These are phyloP conservation scores for Brachionus angularis DNA, from an alignment of 1,140 invertebrate genomes.

Conservation along the genomic window DNA sequence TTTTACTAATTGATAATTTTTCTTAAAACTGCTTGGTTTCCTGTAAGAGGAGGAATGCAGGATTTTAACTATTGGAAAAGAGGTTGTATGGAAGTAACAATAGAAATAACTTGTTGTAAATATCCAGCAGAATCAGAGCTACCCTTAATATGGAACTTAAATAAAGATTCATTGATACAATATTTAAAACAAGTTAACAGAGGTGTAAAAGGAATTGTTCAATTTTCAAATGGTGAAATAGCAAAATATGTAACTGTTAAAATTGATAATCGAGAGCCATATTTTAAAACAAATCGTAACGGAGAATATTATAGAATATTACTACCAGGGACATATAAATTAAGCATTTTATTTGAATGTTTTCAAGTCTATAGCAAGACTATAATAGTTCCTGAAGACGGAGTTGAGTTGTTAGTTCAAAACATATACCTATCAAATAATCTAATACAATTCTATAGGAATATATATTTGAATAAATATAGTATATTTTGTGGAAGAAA, in stretches of 20 bases:
- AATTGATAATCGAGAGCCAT: slow-evolving; percentile 20
- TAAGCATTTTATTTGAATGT: no score
- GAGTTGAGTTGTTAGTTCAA: no score
- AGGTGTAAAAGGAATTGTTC: slow-evolving; percentile 21
- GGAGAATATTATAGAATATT: slow-evolving; percentile 42
- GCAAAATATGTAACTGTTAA: slow-evolving; percentile 1
- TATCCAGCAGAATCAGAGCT: slow-evolving; percentile 64
- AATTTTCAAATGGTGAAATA: slow-evolving; percentile 21
- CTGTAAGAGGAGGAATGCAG: slow-evolving; percentile 75
- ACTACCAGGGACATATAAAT: no score
- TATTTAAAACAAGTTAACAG: slow-evolving; percentile 14
- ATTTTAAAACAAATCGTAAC: slow-evolving; percentile 10
- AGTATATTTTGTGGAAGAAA: no score
- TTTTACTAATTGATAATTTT: not conserved
- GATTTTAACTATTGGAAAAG: slow-evolving; percentile 97
- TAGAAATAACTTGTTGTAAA: slow-evolving; percentile 95
- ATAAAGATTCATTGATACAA: slow-evolving; percentile 19
- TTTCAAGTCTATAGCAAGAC: no score
- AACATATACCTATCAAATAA: no score
- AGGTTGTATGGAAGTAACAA: slow-evolving; percentile 96
- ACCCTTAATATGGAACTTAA: not conserved
- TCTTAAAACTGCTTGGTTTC: slow-evolving; percentile 33
- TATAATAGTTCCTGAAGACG: no score
- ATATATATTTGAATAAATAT: no score
- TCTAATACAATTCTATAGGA: no score